Evolutionary conservation across 1,140 invertebrate species (phyloP).

Genomic region (Hestina assimilis): DNA sequence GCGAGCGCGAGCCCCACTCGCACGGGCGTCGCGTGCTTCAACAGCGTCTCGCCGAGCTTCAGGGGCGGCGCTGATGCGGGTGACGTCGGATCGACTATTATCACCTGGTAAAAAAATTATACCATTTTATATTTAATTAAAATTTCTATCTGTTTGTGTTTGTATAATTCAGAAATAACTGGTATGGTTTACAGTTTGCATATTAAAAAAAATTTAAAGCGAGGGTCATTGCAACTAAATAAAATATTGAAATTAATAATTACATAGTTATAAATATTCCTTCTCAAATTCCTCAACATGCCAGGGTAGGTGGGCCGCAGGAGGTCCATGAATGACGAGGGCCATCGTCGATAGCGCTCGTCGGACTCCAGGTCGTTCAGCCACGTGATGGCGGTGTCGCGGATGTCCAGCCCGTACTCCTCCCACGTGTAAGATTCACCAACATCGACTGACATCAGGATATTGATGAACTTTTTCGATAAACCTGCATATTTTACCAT

Average conservation of each 20-base stretch:
- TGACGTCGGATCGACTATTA: constrained; percentile 93
- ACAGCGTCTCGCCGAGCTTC: constrained; percentile 94
- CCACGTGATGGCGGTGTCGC: constrained; percentile 95
- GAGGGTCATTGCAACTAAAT: too few species aligned
- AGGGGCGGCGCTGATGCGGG: constrained; percentile 85
- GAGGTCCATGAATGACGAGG: constrained; percentile 91
- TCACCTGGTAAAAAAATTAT: constrained; percentile 79
- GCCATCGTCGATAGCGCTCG: constrained; percentile 92
- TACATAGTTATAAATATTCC: constrained; percentile 88
- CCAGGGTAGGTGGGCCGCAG: constrained; percentile 97
- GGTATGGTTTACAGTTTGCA: too few species aligned
- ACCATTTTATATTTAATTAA: not conserved
- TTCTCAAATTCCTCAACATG: constrained; percentile 95
- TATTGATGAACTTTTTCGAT: constrained; percentile 74
- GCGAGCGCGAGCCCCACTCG: constrained; percentile 95
- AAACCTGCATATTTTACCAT: constrained; percentile 48
- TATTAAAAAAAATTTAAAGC: too few species aligned
- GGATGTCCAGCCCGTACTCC: constrained; percentile 95
- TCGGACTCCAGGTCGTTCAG: constrained; percentile 97
- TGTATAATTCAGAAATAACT: too few species aligned
- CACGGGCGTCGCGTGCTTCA: constrained; percentile 92
- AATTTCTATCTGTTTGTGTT: too few species aligned
- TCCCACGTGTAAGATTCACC: constrained; percentile 77
- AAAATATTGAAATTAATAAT: constrained; percentile 23
- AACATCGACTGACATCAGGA: constrained; percentile 88